phyloP scores from a whole-genome alignment of 2,888 invertebrate genomes.

The Ormyrus thymus region DNA sequence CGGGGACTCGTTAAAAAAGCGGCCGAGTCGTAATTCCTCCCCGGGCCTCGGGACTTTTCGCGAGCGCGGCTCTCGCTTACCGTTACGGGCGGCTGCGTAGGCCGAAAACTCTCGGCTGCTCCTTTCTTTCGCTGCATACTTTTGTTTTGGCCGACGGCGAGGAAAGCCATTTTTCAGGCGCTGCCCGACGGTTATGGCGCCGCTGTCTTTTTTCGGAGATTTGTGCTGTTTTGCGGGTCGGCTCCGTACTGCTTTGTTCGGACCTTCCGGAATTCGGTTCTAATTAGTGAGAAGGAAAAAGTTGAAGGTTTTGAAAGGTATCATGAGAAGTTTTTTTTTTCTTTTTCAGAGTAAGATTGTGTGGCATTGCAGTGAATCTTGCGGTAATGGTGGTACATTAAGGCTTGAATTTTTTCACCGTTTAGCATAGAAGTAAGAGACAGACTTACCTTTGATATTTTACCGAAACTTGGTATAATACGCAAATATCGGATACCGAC shows the following conservation, averaged over 20 bases:
- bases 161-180: slow-evolving; percentile 30
- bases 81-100: slow-evolving; percentile 2
- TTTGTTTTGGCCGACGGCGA: not conserved
- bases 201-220: slow-evolving; percentile 16
- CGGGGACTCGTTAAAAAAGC: slow-evolving; percentile 33
- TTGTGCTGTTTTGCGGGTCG: slow-evolving; percentile 16
- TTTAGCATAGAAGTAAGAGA: no score
- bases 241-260: not conserved
- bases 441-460: no score
- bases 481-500: no score
- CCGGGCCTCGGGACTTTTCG: slow-evolving; percentile 17
- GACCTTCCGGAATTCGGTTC: slow-evolving; percentile 31
- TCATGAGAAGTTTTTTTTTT: not conserved
- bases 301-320: not conserved
- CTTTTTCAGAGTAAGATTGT: no score
- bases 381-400: no score
- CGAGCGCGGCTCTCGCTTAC: slow-evolving; percentile 3
- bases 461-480: no score
- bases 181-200: not conserved
- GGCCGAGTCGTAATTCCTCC: slow-evolving; percentile 18
- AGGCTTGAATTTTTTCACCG: no score
- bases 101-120: slow-evolving; percentile 6
- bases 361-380: no score
- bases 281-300: slow-evolving; percentile 27
- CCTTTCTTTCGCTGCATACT: not conserved